A percentile compares a stretch with the other conserved stretches of the same genome.
These are phyloP conservation scores for Cephus pygmeus DNA, from an alignment of 2,888 invertebrate species.

Conservation along the genomic window DNA sequence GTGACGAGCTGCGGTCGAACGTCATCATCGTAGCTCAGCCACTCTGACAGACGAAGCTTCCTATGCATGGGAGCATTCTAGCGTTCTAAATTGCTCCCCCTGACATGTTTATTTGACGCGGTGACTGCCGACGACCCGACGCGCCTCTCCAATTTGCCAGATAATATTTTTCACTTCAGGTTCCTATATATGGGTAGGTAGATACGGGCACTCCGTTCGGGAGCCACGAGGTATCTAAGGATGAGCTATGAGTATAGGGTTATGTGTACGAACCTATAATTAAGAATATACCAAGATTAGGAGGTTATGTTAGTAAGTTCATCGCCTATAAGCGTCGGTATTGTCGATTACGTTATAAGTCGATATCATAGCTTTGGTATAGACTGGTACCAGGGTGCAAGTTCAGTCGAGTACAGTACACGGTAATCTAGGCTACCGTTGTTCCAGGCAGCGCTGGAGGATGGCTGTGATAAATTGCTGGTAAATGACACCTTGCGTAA, in stretches of 20 bases:
- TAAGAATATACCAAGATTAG: not conserved
- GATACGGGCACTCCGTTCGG: not conserved
- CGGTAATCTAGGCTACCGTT: not conserved
- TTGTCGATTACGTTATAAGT: not conserved
- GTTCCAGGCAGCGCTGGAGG: not conserved
- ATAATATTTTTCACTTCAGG: slow-evolving; percentile 44
- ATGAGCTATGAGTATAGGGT: not conserved
- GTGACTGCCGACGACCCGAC: slow-evolving; percentile 53
- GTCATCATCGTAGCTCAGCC: slow-evolving; percentile 65
- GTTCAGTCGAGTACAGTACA: not conserved
- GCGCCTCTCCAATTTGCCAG: slow-evolving; percentile 52
- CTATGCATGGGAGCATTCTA: slow-evolving; percentile 56
- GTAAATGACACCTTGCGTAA: slow-evolving; percentile 52
- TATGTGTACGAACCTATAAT: not conserved
- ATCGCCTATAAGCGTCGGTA: not conserved
- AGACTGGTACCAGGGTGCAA: not conserved
- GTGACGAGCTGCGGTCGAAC: slow-evolving; percentile 59
- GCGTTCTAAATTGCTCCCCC: slow-evolving; percentile 61
- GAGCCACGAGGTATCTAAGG: not conserved
- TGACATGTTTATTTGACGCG: slow-evolving; percentile 65
- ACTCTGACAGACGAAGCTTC: slow-evolving; percentile 56
- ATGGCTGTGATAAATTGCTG: slow-evolving; percentile 6
- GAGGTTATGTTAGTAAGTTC: not conserved
- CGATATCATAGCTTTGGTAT: not conserved
- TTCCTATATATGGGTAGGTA: not conserved